Base-by-base conservation (phyloP, 2,113 vertebrate genomes). In the Amblyornis subalaris region DNA sequence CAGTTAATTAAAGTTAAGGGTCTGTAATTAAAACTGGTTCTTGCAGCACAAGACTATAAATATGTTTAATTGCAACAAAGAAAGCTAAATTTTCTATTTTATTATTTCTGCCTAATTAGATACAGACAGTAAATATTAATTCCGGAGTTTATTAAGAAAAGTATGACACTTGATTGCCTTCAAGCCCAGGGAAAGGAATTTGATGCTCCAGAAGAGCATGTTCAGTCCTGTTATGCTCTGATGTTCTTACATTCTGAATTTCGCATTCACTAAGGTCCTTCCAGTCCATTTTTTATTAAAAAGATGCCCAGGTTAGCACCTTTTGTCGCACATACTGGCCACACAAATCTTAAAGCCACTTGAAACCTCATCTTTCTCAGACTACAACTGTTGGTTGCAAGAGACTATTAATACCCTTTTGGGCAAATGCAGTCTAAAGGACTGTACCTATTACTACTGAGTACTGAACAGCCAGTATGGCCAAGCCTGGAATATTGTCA, bases 91-190 rank as follows among this genome's bases (percentile, higher is more conserved):
- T 33, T 85, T 85, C 54, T 40, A 16, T 9, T 83, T 72, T 60
- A 72, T 57, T 90, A 88, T 88, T 91, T 85, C 60, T 64, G 25
- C 29, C 79, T 90, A 74, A 95, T 88, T 91, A 86, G 64, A 64
- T 3, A 66, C 24, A 60, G 19, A 44, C 6, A 44, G 47, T 23
- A 80, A 92, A 76, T 36, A 73, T 29, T 57, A 70, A 70, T 83
- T 76, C 40, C 48, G 36, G 20, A 86, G 12, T n/a, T 60, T 66
- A 8, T 62, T 73, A n/a, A 42, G 64, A 55, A 60, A 40, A 42
- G 4, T 42, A 0, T 36, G 24, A 69, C 17, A 71, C 11, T 44
- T 36, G 35, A 66, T 7, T 69, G n/a, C 19, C 48, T 85, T 35
- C 22, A 85, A 67, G 20, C 5, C 1, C 31, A 85, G n/a, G 22